Conservation (phyloP, 2,113 vertebrate species). For the Scomber japonicus region DNA sequence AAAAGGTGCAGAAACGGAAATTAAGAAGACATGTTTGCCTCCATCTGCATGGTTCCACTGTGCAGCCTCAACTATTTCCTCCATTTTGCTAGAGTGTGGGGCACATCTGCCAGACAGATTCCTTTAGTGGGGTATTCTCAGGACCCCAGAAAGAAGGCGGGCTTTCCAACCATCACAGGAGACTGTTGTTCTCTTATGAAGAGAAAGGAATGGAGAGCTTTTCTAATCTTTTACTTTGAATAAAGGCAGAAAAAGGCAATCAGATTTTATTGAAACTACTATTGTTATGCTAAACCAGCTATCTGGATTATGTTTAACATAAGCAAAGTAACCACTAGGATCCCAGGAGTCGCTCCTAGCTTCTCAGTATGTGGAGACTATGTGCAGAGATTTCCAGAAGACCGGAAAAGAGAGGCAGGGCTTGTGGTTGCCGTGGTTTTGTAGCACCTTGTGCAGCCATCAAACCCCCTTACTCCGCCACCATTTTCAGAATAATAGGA, state of each 20-base stretch:
- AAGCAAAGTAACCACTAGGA: slow-evolving; percentile 23
- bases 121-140: slow-evolving; percentile 58
- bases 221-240: slow-evolving; percentile 13
- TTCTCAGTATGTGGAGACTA: slow-evolving; percentile 16
- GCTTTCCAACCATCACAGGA: slow-evolving; percentile 34
- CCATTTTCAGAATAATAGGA: slow-evolving; percentile 20
- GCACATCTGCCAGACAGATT: slow-evolving; percentile 80
- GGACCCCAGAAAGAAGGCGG: slow-evolving; percentile 43
- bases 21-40: slow-evolving; percentile 36
- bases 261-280: neutral
- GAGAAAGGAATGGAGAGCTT: slow-evolving; percentile 11
- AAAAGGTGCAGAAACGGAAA: slow-evolving; percentile 31
- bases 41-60: slow-evolving; percentile 40
- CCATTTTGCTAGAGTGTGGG: slow-evolving; percentile 57
- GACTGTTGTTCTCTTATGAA: slow-evolving; percentile 5
- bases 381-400: slow-evolving; percentile 52
- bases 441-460: slow-evolving; percentile 42
- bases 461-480: slow-evolving; percentile 27
- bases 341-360: slow-evolving; percentile 25
- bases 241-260: neutral
- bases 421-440: slow-evolving; percentile 56
- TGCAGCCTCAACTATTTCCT: slow-evolving; percentile 55
- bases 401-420: slow-evolving; percentile 43
- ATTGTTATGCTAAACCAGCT: slow-evolving; percentile 12
- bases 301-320: slow-evolving; percentile 41